phyloP scores from a whole-genome alignment of 2,113 vertebrate species.

The Phocoena sinus region DNA sequence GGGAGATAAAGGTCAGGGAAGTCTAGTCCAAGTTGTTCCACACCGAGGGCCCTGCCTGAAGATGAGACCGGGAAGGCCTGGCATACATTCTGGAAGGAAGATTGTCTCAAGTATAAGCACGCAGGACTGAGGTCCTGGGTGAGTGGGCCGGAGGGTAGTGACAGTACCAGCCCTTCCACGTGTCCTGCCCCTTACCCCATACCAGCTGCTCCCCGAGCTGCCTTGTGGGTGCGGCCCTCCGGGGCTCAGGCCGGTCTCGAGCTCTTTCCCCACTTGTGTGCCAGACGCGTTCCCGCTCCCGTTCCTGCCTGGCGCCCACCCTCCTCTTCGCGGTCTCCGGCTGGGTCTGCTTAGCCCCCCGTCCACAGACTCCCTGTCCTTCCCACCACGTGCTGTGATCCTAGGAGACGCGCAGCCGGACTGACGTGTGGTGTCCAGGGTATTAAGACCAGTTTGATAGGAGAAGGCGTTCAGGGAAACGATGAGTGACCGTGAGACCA shows the following conservation, averaged over 20 bases:
- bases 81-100: background rate
- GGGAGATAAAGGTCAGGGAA: background rate
- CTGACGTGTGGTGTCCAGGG: rapidly evolving
- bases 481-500: background rate
- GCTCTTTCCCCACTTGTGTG: background rate
- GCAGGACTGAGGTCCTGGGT: background rate
- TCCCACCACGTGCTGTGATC: rapidly evolving
- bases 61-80: background rate
- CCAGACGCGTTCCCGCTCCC: background rate
- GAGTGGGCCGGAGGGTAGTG: background rate
- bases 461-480: background rate
- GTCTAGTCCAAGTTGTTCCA: background rate
- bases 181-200: background rate
- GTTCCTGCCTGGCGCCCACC: background rate
- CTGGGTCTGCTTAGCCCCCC: background rate
- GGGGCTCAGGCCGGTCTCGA: background rate
- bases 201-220: rapidly evolving
- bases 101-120: too few species aligned
- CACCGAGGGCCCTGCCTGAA: background rate
- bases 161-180: rapidly evolving
- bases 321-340: background rate
- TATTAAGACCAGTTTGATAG: background rate
- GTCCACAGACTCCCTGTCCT: background rate
- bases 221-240: background rate
- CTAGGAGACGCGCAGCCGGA: background rate